Evolutionary conservation across 2,797 vertebrate species (phyloP).

Genomic region (Enteromius radiatus): DNA sequence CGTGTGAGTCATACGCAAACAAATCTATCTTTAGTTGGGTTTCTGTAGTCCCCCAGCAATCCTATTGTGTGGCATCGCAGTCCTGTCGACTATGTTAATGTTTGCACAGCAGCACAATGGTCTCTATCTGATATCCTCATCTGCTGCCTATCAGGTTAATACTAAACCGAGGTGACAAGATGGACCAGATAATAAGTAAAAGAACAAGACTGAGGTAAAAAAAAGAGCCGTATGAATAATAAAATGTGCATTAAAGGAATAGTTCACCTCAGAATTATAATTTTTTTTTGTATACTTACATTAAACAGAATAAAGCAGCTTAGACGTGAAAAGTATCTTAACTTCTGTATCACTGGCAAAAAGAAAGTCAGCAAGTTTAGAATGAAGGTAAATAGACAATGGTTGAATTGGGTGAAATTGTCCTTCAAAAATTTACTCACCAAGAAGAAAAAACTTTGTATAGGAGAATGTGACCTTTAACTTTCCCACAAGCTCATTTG

Average conservation of each 20-base stretch:
- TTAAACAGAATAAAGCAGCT: neutral
- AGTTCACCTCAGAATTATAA: neutral
- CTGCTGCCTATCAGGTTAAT: constrained; percentile 43
- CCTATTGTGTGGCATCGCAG: constrained; percentile 38
- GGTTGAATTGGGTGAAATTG: neutral
- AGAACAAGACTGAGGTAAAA: neutral
- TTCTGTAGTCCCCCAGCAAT: constrained; percentile 43
- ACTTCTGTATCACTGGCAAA: neutral
- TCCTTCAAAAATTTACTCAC: neutral
- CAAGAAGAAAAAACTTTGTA: neutral
- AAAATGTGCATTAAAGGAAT: neutral
- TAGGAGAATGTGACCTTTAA: neutral
- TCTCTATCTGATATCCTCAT: constrained; percentile 42
- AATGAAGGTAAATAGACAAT: neutral
- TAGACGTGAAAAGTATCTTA: neutral
- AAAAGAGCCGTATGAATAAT: neutral
- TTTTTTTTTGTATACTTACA: neutral
- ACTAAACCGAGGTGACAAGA: constrained; percentile 36
- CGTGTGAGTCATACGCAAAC: constrained; percentile 44
- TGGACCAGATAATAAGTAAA: constrained; percentile 14
- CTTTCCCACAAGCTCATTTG: constrained; percentile 11
- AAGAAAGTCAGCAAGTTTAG: neutral
- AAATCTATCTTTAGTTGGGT: constrained; percentile 48
- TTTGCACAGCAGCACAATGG: constrained; percentile 40
- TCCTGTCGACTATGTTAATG: constrained; percentile 36